A percentile compares a stretch with the other conserved stretches of the same genome.
Conservation (phyloP, 1,140 invertebrate genomes). For the Drosophila leontia region DNA sequence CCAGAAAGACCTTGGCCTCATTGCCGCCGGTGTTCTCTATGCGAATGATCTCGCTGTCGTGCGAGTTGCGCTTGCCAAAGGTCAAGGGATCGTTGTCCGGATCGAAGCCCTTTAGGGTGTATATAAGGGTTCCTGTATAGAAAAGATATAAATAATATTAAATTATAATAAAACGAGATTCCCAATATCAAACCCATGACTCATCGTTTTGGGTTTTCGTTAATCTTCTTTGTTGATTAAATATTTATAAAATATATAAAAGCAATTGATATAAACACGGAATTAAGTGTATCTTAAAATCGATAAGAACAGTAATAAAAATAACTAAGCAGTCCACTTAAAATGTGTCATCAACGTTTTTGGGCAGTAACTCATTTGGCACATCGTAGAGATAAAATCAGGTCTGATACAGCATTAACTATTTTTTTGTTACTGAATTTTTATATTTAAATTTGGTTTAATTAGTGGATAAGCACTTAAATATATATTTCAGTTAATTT, state of each 20-base stretch:
- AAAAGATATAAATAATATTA: too few species aligned
- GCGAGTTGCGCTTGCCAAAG: slow-evolving; percentile 92
- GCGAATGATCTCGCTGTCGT: slow-evolving; percentile 92
- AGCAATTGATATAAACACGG: not conserved
- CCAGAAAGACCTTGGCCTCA: slow-evolving; percentile 94
- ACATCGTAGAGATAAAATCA: not conserved
- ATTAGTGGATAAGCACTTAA: too few species aligned
- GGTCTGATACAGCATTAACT: not conserved
- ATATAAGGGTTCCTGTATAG: slow-evolving; percentile 92
- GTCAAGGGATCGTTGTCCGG: slow-evolving; percentile 93
- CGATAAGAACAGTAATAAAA: not conserved
- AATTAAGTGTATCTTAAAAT: not conserved
- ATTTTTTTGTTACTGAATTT: not conserved
- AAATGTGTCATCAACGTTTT: not conserved
- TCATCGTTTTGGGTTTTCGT: not conserved
- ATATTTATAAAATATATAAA: not conserved
- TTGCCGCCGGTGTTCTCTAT: slow-evolving; percentile 92
- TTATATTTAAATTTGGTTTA: not conserved
- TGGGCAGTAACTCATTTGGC: not conserved
- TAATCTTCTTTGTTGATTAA: not conserved
- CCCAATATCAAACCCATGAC: not conserved
- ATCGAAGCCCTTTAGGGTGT: slow-evolving; percentile 92
- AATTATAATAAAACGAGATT: too few species aligned
- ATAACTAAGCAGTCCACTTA: not conserved
- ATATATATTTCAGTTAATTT: not conserved